A percentile compares a stretch with the other conserved stretches of the same genome.
Evolutionary conservation across 2,888 invertebrate genomes (phyloP).

Genomic region (Lasioglossum figueresi): DNA sequence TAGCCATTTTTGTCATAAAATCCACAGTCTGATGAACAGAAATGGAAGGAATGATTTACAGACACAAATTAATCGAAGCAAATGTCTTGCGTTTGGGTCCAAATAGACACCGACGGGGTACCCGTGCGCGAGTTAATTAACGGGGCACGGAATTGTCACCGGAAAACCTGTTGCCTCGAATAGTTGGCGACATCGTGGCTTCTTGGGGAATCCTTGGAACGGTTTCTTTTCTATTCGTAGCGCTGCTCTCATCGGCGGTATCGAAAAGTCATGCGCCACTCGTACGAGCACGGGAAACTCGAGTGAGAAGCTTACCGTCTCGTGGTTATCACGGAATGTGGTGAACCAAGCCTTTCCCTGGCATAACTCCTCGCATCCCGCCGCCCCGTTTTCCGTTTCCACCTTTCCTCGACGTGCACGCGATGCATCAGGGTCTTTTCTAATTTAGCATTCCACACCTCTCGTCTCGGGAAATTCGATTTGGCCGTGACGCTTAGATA

Average conservation of each 20-base stretch:
- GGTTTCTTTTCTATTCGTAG: not conserved
- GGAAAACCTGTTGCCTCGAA: not conserved
- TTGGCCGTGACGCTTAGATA: slow-evolving; percentile 61
- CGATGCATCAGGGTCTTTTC: slow-evolving; percentile 56
- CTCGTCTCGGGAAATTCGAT: slow-evolving; percentile 63
- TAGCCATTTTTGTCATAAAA: too few species aligned
- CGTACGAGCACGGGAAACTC: not conserved
- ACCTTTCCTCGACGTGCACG: slow-evolving; percentile 46
- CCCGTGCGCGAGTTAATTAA: slow-evolving; percentile 25
- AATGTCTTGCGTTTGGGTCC: not conserved
- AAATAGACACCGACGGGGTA: not conserved
- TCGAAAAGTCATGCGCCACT: slow-evolving; percentile 14
- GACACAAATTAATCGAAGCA: not conserved
- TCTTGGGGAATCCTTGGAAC: not conserved
- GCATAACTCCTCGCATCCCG: not conserved
- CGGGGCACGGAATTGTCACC: not conserved
- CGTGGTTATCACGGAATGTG: slow-evolving; percentile 44
- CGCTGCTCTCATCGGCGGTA: slow-evolving; percentile 18
- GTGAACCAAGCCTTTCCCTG: slow-evolving; percentile 43
- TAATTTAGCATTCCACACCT: slow-evolving; percentile 69
- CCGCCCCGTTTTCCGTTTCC: slow-evolving; percentile 30
- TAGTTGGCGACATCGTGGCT: not conserved
- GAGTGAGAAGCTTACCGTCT: slow-evolving; percentile 58
- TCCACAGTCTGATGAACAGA: not conserved
- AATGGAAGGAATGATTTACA: not conserved